A percentile compares a stretch with the other conserved stretches of the same genome.
Conservation (phyloP, 2,113 vertebrate species). For the Thamnophis sirtalis region DNA sequence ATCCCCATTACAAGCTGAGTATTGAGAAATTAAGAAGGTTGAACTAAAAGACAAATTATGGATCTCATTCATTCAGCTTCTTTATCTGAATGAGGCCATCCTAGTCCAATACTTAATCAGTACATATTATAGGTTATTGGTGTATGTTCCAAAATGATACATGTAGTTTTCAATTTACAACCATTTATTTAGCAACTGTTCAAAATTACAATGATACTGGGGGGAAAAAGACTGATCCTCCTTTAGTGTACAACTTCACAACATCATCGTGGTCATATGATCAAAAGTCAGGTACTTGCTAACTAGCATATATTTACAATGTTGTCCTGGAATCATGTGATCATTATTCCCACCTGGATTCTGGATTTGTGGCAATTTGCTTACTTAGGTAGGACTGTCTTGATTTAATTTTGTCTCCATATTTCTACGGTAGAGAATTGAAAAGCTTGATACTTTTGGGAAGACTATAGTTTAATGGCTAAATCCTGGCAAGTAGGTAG, state of each 20-base stretch:
- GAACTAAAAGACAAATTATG: neutral
- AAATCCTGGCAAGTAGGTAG: neutral
- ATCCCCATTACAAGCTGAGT: neutral
- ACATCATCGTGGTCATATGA: neutral
- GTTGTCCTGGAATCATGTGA: neutral
- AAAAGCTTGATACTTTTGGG: neutral
- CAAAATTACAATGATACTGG: no score
- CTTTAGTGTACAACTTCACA: neutral
- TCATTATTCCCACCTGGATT: neutral
- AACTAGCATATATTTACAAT: neutral
- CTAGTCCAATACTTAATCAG: neutral
- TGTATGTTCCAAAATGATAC: neutral
- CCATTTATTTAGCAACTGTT: no score
- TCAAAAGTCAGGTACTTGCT: neutral
- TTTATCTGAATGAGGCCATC: neutral
- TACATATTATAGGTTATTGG: neutral
- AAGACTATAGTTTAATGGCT: neutral
- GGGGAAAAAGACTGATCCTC: no score
- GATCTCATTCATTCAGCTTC: neutral
- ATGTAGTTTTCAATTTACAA: no score
- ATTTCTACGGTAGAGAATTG: neutral
- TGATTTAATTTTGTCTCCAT: neutral
- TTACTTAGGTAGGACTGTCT: neutral
- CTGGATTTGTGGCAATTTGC: neutral
- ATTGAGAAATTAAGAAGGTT: neutral